Conservation (phyloP, 1,140 invertebrate species). For the Pogonognathellus flavescens region DNA sequence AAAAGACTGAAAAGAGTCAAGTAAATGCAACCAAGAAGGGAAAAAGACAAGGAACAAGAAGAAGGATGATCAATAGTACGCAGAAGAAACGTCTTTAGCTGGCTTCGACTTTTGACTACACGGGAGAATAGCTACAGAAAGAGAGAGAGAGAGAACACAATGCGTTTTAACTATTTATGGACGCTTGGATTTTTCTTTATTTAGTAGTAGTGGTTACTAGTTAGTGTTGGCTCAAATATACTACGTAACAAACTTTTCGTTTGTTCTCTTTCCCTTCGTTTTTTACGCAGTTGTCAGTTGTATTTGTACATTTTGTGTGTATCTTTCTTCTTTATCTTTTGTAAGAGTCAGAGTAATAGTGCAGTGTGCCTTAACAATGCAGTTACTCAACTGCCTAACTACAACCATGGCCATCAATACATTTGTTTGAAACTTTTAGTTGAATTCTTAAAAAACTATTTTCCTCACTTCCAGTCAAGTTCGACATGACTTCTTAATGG, state of each 20-base stretch:
- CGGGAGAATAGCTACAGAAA: not conserved
- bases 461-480: constrained; percentile 32
- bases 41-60: constrained; percentile 7
- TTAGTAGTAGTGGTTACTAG: too few species aligned
- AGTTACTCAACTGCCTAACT: not conserved
- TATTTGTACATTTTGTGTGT: too few species aligned
- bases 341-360: too few species aligned
- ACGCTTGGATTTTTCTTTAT: constrained; percentile 18
- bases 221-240: too few species aligned
- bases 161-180: constrained; percentile 34
- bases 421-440: constrained; percentile 12
- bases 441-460: constrained; percentile 21
- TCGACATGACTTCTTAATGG: constrained; percentile 43
- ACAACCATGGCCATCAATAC: not conserved
- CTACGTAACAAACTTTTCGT: too few species aligned
- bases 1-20: not conserved
- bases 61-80: not conserved
- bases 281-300: too few species aligned
- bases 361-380: not conserved
- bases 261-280: too few species aligned
- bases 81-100: constrained; percentile 3
- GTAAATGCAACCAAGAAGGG: not conserved
- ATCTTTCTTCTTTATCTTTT: too few species aligned
- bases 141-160: too few species aligned
- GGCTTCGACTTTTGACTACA: not conserved